Evolutionary conservation across 2,888 invertebrate species (phyloP), one percentile per base, ranked within the genome.

Genomic region (Hybos culiciformis): DNA sequence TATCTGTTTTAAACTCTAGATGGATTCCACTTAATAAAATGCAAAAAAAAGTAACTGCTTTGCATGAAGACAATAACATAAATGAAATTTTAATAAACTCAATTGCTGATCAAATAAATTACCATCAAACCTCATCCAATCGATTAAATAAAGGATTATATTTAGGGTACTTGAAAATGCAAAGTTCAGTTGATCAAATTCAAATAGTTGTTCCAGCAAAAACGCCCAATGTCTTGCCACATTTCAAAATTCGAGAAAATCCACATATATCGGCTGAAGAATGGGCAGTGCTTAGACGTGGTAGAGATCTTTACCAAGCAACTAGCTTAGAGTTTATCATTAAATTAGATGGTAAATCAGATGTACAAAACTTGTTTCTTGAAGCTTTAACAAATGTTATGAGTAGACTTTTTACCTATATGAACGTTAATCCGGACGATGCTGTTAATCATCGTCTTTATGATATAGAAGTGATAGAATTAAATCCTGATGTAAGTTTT

Each of bases 231-330:
- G 87, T 94, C 52, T 75, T 97, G 51, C 97, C 97, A 1, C 88
- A 93, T 62, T 85, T 84, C 49, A 86, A 90, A 63, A 80, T 97
- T 29, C 71, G 97, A 47, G 88, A 92, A 53, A 96, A 96, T 69
- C 86, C 94, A 2, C 94, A 96, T 61, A 88, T 98, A 0, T 93
- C 93, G 12, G 85, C 85, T 20, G 96, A 96, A 61, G 97, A 97
- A 67, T 97, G 96, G 96, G 83, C 87, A 52, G 86, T 88, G 63
- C 69, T 96, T 12, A 83, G 81, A 57, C 76, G 72, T 18, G 69
- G 71, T 33, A 73, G 73, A 49, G 69, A 68, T 17, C 63, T 9
- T 23, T n/a, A n/a, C n/a, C n/a, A n/a, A n/a, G 32, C 48, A 20
- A 46, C 62, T 17, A 53, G 58, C 0, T 45, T 63, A 32, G 62